These are phyloP conservation scores for Falco cherrug DNA, from an alignment of 2,797 vertebrate species.

Conservation along the genomic window DNA sequence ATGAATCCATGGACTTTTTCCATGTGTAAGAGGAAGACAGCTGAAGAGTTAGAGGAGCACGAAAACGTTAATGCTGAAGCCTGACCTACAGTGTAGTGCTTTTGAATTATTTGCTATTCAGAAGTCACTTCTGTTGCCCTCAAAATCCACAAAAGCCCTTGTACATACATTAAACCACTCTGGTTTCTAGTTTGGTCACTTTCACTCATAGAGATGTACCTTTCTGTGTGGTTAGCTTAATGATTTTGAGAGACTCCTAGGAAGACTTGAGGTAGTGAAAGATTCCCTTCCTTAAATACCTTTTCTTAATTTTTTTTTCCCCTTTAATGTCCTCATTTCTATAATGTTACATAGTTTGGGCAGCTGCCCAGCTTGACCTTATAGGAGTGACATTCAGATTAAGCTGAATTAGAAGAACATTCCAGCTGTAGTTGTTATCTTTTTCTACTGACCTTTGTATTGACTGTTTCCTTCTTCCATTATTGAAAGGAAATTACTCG, in stretches of 20 bases:
- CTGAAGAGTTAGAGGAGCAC: not conserved
- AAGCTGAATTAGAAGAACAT: not conserved
- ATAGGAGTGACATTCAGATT: not conserved
- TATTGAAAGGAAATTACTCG: slow-evolving; percentile 80
- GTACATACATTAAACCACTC: not conserved
- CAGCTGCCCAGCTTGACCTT: not conserved
- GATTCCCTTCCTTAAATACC: not conserved
- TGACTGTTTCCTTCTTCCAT: slow-evolving; percentile 77
- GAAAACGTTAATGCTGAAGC: not conserved
- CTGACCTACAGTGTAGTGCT: not conserved
- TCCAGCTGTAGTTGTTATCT: not conserved
- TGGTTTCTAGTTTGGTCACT: not conserved
- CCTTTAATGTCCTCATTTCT: not conserved
- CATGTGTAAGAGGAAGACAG: not conserved
- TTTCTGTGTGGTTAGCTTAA: not conserved
- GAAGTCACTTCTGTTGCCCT: not conserved
- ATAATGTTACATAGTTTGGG: not conserved
- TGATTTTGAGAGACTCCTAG: not conserved
- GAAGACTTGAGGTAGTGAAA: not conserved
- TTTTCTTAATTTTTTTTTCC: not conserved
- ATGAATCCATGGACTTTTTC: not conserved
- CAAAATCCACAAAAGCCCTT: not conserved
- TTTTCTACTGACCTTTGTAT: slow-evolving; percentile 80
- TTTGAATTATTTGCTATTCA: not conserved
- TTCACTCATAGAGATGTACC: not conserved